Percentiles rank a stretch among this genome's conserved stretches.
Evolutionary conservation across 2,113 vertebrate species (phyloP).

Genomic region (Rhabdomys dilectus): DNA sequence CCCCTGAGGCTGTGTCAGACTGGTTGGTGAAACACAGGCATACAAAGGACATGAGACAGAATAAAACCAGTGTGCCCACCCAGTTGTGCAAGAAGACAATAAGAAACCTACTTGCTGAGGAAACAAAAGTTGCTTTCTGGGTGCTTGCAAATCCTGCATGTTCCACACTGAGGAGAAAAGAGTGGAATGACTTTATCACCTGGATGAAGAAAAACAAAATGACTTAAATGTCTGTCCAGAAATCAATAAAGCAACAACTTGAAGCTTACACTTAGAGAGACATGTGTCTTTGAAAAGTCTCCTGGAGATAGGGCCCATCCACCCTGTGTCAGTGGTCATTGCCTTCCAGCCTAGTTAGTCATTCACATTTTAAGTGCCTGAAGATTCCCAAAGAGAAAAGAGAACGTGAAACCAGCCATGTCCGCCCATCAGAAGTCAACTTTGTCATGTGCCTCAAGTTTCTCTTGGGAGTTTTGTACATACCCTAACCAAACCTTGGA

Average conservation of each 20-base stretch:
- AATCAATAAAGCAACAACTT: neutral
- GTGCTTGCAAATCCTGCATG: slow-evolving; percentile 86
- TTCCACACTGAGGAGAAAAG: slow-evolving; percentile 87
- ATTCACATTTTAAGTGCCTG: neutral
- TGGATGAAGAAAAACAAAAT: slow-evolving; percentile 64
- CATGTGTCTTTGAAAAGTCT: neutral
- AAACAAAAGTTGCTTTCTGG: slow-evolving; percentile 87
- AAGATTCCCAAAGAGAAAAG: neutral
- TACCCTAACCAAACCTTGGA: neutral
- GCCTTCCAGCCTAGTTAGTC: neutral
- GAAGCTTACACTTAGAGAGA: neutral
- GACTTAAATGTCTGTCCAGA: neutral
- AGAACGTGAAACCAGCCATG: neutral
- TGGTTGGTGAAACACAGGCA: slow-evolving; percentile 56
- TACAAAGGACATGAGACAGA: neutral
- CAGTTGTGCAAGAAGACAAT: neutral
- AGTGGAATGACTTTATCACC: slow-evolving; percentile 92
- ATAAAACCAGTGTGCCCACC: neutral
- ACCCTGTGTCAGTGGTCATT: neutral
- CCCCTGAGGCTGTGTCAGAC: neutral
- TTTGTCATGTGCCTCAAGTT: neutral
- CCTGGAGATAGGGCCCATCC: neutral
- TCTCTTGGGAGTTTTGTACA: neutral
- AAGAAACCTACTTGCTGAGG: slow-evolving; percentile 84
- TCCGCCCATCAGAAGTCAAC: neutral